Evolutionary conservation across 2,113 vertebrate genomes (phyloP).

Genomic region (Gorsachius goisagi): DNA sequence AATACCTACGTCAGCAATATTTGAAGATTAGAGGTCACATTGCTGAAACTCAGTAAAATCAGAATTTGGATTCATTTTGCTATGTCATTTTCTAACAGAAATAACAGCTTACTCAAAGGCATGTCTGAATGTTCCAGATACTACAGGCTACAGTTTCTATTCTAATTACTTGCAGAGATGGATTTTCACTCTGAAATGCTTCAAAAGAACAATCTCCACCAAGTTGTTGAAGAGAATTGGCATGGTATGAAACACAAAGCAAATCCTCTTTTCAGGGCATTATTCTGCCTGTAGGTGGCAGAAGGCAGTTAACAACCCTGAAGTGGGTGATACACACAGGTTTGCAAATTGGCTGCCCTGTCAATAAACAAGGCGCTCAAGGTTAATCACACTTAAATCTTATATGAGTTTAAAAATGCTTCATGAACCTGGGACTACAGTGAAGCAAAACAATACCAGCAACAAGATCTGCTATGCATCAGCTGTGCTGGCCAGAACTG

Average conservation of each 20-base stretch:
- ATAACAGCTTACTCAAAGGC: background rate
- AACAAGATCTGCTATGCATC: background rate
- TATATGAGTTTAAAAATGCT: background rate
- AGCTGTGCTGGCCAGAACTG: background rate
- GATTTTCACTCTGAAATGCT: background rate
- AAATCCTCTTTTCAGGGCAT: background rate
- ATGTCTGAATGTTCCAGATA: background rate
- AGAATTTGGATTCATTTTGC: background rate
- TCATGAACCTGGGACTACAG: background rate
- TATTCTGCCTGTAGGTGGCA: background rate
- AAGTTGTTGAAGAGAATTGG: background rate
- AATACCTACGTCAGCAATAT: background rate
- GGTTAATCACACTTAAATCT: background rate
- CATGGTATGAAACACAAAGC: background rate
- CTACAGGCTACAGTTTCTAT: background rate
- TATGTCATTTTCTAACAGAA: background rate
- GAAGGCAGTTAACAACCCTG: background rate
- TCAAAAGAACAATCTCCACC: background rate
- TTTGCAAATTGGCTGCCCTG: background rate
- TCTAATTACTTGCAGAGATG: background rate
- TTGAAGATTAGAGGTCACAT: background rate
- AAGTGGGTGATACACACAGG: background rate
- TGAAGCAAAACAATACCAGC: background rate
- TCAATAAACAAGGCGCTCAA: background rate
- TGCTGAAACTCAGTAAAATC: background rate